Percentiles rank a stretch among this genome's conserved stretches.
Evolutionary conservation across 2,888 invertebrate species (phyloP).

Genomic region (Cremastobaeus sp.): DNA sequence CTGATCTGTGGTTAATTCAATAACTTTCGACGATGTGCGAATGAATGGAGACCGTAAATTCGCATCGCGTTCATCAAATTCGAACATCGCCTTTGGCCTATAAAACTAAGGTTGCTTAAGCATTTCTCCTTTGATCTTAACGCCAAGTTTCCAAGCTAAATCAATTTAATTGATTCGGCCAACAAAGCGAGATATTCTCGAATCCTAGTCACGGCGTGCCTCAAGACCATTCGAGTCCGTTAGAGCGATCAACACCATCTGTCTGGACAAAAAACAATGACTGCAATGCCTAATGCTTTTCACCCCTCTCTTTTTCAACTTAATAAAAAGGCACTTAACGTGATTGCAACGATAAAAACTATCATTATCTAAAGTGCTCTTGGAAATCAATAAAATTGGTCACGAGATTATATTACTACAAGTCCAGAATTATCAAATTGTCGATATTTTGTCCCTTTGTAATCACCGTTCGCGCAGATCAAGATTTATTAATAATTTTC

Average conservation of each 20-base stretch:
- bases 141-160: background rate
- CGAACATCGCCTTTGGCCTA: conserved; percentile 16
- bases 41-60: conserved; percentile 10
- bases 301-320: conserved; percentile 19
- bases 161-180: conserved; percentile 18
- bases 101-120: conserved; percentile 14
- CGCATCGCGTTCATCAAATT: conserved; percentile 20
- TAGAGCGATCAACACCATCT: too few species aligned
- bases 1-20: conserved; percentile 7
- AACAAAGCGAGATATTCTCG: conserved; percentile 20
- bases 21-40: conserved; percentile 5
- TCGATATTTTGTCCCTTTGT: too few species aligned
- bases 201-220: conserved; percentile 3
- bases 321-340: conserved; percentile 46
- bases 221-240: conserved; percentile 1
- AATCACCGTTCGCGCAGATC: too few species aligned
- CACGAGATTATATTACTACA: conserved; percentile 33
- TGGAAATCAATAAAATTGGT: conserved; percentile 39
- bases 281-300: background rate
- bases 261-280: conserved; percentile 9
- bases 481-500: too few species aligned
- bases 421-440: too few species aligned
- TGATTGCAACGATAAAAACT: conserved; percentile 45
- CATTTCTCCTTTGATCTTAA: conserved; percentile 19
- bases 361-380: conserved; percentile 52